These are phyloP conservation scores for Babyrousa celebensis DNA, from an alignment of 2,797 vertebrate species.

Conservation along the genomic window DNA sequence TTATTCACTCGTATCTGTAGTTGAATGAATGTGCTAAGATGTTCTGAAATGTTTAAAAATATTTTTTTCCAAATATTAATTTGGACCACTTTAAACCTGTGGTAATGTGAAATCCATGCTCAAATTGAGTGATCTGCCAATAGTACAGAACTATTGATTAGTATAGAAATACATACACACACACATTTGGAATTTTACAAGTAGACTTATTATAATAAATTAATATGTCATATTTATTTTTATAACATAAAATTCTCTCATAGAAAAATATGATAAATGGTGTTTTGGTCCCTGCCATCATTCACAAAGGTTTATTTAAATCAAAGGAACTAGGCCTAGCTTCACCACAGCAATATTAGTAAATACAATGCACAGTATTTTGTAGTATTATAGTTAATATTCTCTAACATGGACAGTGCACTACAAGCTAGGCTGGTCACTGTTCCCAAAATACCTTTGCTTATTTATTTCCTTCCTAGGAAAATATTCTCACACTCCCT, in stretches of 20 bases:
- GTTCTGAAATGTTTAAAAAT: not conserved
- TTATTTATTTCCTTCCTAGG: not conserved
- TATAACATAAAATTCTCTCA: not conserved
- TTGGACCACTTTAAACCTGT: not conserved
- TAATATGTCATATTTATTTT: not conserved
- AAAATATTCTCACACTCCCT: not conserved
- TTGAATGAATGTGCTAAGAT: not conserved
- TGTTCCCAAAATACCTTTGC: not conserved
- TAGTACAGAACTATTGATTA: not conserved
- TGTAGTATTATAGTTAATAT: not conserved
- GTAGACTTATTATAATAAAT: not conserved
- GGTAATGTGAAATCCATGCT: not conserved
- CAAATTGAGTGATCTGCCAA: not conserved
- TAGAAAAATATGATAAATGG: not conserved
- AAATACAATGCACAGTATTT: not conserved
- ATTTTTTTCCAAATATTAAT: not conserved
- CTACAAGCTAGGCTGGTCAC: not conserved
- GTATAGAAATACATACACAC: not conserved
- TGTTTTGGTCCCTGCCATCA: not conserved
- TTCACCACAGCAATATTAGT: not conserved
- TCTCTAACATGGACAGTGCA: not conserved
- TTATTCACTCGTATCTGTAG: not conserved
- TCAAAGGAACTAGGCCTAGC: not conserved
- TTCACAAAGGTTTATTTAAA: constrained; percentile 43
- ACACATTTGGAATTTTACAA: not conserved